Percentiles rank a stretch among this genome's conserved stretches.
These are phyloP conservation scores for Nyctalus aviator DNA, from an alignment of 2,797 vertebrate species.

Conservation along the genomic window DNA sequence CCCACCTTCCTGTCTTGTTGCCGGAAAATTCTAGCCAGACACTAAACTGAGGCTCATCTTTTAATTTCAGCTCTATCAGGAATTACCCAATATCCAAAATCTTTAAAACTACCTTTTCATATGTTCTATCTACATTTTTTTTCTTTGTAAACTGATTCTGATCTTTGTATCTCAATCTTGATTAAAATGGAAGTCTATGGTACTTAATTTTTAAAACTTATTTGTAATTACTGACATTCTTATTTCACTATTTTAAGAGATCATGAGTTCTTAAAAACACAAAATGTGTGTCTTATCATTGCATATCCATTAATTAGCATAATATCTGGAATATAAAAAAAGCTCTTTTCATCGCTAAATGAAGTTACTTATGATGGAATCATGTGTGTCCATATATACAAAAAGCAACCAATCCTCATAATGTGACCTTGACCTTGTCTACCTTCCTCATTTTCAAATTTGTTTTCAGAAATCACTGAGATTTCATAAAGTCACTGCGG, in stretches of 20 bases:
- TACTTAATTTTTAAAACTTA: not conserved
- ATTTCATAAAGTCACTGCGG: not conserved
- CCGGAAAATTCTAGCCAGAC: not conserved
- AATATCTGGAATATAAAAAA: not conserved
- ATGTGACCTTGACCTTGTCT: not conserved
- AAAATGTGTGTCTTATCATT: not conserved
- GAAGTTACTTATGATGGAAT: not conserved
- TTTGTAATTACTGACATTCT: not conserved
- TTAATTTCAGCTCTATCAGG: not conserved
- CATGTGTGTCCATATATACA: not conserved
- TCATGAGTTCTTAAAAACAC: not conserved
- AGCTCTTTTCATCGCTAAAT: not conserved
- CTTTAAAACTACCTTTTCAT: not conserved
- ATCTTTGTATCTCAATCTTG: not conserved
- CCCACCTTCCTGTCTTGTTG: not conserved
- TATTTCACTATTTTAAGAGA: not conserved
- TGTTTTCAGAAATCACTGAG: not conserved
- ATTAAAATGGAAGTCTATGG: not conserved
- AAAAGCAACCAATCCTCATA: not conserved
- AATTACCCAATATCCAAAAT: not conserved
- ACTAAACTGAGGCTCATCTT: not conserved
- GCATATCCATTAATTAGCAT: not conserved
- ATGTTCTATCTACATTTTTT: not conserved
- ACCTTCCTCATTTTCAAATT: not conserved
- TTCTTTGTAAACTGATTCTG: not conserved